Evolutionary conservation across 2,797 vertebrate genomes (phyloP).

Genomic region (Phrynocephalus forsythii): DNA sequence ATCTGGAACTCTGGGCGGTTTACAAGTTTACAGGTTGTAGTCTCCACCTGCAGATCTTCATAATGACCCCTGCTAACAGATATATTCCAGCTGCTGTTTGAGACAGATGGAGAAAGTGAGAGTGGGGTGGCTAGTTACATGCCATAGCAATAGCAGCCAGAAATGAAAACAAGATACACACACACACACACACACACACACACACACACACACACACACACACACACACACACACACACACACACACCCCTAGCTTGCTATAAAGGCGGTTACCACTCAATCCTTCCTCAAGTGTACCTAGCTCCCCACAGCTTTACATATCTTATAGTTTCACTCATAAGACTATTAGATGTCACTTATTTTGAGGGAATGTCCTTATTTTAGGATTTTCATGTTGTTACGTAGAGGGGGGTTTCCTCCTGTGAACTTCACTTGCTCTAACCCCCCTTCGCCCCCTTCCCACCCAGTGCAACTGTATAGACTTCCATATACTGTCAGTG

Average conservation of each 20-base stretch:
- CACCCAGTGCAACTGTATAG: conserved; percentile 7
- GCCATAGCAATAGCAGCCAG: neutral
- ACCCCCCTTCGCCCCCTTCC: neutral
- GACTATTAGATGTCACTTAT: conserved; percentile 41
- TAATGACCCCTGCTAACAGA: neutral
- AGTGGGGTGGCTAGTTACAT: neutral
- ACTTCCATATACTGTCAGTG: conserved; percentile 24
- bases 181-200: too few species aligned
- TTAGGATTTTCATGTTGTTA: conserved; percentile 3
- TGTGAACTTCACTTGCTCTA: neutral
- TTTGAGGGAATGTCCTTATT: conserved; percentile 47
- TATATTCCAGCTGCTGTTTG: neutral
- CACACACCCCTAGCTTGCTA: neutral
- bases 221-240: too few species aligned
- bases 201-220: too few species aligned
- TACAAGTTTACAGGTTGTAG: neutral
- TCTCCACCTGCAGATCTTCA: neutral
- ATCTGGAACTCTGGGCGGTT: too few species aligned
- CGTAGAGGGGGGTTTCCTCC: neutral
- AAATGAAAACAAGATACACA: neutral
- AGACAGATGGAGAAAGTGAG: neutral
- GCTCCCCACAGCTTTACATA: conserved; percentile 29
- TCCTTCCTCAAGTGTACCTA: neutral
- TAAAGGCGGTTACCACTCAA: neutral
- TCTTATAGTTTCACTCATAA: conserved; percentile 35